A percentile compares a stretch with the other conserved stretches of the same genome.
phyloP scores from a whole-genome alignment of 2,797 vertebrate species.

The Diplodus sargus region DNA sequence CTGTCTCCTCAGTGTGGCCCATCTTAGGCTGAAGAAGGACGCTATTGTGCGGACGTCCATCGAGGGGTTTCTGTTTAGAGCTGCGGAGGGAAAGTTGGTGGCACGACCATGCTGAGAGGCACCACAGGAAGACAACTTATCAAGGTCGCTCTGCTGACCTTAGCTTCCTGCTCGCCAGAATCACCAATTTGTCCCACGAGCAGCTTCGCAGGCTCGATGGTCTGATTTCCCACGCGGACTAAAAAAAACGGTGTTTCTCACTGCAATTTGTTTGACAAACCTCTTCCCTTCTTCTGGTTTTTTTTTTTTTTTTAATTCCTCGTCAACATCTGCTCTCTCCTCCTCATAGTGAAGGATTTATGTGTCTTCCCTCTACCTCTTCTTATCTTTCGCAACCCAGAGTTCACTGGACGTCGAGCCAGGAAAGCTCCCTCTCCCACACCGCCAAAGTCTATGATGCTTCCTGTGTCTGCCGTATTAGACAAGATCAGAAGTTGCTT shows the following conservation, averaged over 20 bases:
- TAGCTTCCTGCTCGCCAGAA: constrained; percentile 82
- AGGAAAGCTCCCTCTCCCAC: constrained; percentile 44
- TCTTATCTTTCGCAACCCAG: constrained; percentile 65
- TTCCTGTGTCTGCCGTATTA: constrained; percentile 63
- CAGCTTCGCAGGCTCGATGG: constrained; percentile 43
- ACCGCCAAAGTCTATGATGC: constrained; percentile 29
- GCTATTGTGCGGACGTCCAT: constrained; percentile 69
- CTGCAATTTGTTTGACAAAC: background rate
- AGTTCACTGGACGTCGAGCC: constrained; percentile 50
- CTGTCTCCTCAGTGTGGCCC: constrained; percentile 53
- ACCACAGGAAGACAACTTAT: constrained; percentile 73
- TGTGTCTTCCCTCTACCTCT: constrained; percentile 37
- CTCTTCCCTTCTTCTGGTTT: constrained; percentile 9
- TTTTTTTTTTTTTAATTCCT: constrained; percentile 6
- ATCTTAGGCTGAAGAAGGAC: constrained; percentile 66
- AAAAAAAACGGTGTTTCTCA: background rate
- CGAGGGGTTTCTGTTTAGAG: constrained; percentile 59
- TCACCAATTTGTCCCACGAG: constrained; percentile 68
- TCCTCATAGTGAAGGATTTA: constrained; percentile 50
- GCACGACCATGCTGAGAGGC: constrained; percentile 69
- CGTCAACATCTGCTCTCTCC: constrained; percentile 21
- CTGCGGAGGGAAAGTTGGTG: constrained; percentile 64
- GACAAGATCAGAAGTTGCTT: constrained; percentile 27
- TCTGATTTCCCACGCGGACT: constrained; percentile 46
- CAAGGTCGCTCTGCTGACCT: constrained; percentile 79